These are phyloP conservation scores for Phocides pigmalion DNA, from an alignment of 1,140 invertebrate genomes.

Conservation along the genomic window DNA sequence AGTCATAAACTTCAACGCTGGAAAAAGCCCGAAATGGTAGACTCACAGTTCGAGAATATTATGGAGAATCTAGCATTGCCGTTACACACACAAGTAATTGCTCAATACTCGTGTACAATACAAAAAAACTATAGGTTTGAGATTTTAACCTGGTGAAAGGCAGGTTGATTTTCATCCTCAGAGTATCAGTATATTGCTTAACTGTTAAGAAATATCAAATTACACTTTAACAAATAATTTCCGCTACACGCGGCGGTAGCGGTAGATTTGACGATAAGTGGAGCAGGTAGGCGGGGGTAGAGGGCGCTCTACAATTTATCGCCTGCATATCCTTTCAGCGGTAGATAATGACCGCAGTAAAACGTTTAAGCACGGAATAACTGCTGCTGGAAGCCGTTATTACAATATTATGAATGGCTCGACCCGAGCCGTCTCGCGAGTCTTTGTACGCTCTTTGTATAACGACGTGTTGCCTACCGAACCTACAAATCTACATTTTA, in stretches of 20 bases:
- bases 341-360: conserved; percentile 84
- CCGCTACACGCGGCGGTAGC: conserved; percentile 53
- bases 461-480: conserved; percentile 29
- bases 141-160: too few relatives aligned
- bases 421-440: conserved; percentile 56
- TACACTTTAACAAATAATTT: conserved; percentile 62
- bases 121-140: too few relatives aligned
- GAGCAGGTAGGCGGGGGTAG: conserved; percentile 61
- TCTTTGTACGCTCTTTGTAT: conserved; percentile 53
- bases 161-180: too few relatives aligned
- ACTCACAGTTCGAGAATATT: too few relatives aligned
- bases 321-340: conserved; percentile 83
- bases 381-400: conserved; percentile 80
- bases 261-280: conserved; percentile 72
- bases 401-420: conserved; percentile 83
- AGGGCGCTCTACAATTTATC: conserved; percentile 78
- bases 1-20: too few relatives aligned
- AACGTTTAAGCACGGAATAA: conserved; percentile 84
- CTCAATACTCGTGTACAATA: too few relatives aligned
- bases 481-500: conserved; percentile 29
- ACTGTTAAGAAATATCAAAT: conserved; percentile 33
- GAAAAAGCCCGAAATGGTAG: too few relatives aligned
- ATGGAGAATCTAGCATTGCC: too few relatives aligned
- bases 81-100: too few relatives aligned
- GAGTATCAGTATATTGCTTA: too few relatives aligned